Evolutionary conservation across 2,797 vertebrate species (phyloP).

Genomic region (Periophthalmus magnuspinnatus): DNA sequence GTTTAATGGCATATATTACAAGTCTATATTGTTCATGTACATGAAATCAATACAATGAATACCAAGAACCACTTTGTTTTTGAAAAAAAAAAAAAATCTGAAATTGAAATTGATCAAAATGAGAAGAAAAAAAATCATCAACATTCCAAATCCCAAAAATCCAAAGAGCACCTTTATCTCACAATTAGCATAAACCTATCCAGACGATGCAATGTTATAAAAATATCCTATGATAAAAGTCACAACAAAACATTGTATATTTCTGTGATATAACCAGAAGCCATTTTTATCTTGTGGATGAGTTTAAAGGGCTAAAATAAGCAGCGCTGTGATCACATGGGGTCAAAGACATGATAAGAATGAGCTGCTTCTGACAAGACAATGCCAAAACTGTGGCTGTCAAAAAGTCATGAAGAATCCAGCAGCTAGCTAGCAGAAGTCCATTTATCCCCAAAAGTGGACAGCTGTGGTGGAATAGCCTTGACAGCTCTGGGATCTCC

Average conservation of each 20-base stretch:
- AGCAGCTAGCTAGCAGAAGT: slow-evolving; percentile 50
- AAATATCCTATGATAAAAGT: slow-evolving; percentile 11
- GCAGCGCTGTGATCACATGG: slow-evolving; percentile 22
- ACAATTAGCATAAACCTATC: neutral
- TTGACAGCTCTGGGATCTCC: slow-evolving; percentile 66
- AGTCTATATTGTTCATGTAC: no score
- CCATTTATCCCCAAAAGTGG: slow-evolving; percentile 61
- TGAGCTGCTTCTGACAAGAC: slow-evolving; percentile 34
- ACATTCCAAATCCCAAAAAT: no score
- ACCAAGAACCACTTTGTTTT: no score
- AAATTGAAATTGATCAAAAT: no score
- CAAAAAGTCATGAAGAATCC: slow-evolving; percentile 53
- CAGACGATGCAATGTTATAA: neutral
- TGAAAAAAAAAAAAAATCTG: no score
- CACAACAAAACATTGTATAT: neutral
- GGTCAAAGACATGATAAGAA: slow-evolving; percentile 43
- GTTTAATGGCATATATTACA: no score
- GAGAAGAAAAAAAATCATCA: no score
- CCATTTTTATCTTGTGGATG: neutral
- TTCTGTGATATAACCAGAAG: neutral
- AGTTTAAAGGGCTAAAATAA: slow-evolving; percentile 40
- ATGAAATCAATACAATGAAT: no score
- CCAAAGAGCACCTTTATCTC: neutral
- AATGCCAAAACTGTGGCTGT: slow-evolving; percentile 47
- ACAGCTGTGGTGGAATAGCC: slow-evolving; percentile 54